Evolutionary conservation across 2,113 vertebrate genomes (phyloP).

Genomic region (Perognathus longimembris): DNA sequence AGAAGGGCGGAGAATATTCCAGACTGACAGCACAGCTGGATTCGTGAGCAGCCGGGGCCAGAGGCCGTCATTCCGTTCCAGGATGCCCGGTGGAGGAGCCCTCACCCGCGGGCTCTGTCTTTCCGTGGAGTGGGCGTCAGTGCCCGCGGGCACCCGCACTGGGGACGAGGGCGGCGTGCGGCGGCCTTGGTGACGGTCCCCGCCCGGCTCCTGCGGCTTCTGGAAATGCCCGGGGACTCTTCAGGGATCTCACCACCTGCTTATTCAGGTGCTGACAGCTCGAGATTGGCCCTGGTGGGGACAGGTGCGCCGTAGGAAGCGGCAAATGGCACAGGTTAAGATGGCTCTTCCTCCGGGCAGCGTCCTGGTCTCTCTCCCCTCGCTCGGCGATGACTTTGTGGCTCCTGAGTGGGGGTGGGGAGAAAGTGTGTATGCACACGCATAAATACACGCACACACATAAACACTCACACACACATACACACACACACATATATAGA

Average conservation of each 20-base stretch:
- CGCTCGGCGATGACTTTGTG: slow-evolving; percentile 51
- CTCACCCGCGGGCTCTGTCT: no score
- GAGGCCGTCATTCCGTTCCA: background rate
- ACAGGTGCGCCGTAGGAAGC: background rate
- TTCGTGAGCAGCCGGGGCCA: background rate
- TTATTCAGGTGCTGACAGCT: background rate
- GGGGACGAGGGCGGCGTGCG: background rate
- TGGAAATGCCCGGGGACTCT: background rate
- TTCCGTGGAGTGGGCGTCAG: no score
- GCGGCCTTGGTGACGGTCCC: background rate
- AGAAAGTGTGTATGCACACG: no score
- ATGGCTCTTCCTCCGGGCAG: background rate
- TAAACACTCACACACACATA: no score
- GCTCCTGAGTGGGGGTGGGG: slow-evolving; percentile 5
- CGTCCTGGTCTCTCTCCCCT: slow-evolving; percentile 16
- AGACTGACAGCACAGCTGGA: background rate
- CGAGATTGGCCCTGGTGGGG: background rate
- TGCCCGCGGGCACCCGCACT: no score
- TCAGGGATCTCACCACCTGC: background rate
- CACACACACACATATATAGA: no score
- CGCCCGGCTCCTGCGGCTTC: background rate
- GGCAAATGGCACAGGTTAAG: background rate
- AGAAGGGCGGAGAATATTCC: background rate
- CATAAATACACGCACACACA: no score
- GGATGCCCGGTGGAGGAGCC: no score